Evolutionary conservation across 2,888 invertebrate genomes (phyloP), one percentile per base, ranked within the genome.

Genomic region (Folsomia manolachei): DNA sequence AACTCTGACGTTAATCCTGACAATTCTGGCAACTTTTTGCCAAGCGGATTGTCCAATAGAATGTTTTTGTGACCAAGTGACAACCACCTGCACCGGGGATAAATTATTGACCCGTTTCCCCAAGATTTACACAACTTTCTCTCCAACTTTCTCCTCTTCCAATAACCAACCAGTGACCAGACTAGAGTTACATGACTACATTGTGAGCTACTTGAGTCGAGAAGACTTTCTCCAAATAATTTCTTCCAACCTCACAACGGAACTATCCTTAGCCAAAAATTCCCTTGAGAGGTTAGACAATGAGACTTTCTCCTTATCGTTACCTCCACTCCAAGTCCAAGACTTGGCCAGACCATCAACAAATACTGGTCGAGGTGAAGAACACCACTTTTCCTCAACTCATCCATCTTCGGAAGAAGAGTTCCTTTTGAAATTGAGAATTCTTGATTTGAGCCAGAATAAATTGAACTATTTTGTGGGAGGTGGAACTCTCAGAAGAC

Each of bases 1-100:
- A 21, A 71, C 75, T 18, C 27, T 75, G 68, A 76, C 76, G 61
- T 53, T 78, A 25, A 67, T 76, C 70, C 70, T 78, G 56, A 71
- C 75, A 70, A 68, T 76, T 26, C 71, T 78, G 60, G 72, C 73
- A 65, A 67, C 75, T 2, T 73, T 76, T 64, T 80, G 78, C 66
- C 79, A 79, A 56, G 78, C 75, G 60, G 80, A 80, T 74, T 80
- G 80, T 70, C 80, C 80, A 63, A 79, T 77, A 18, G 80, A 80
- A 73, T 80, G 80, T 71, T 80, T 71, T 72, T 80, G 80, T 75
- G 80, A 79, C 73, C 76, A 75, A 67, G 73, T 9, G 14, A 14
- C 75, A 74, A 80, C 78, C 63, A 74, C 75, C 65, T 80, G 80
- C 70, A 77, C 78, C 9, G 80, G 80, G 65, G 80, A 78, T 71